Percentiles rank a stretch among this genome's conserved stretches.
phyloP scores from a whole-genome alignment of 1,140 invertebrate species.

The Oedothorax gibbosus region DNA sequence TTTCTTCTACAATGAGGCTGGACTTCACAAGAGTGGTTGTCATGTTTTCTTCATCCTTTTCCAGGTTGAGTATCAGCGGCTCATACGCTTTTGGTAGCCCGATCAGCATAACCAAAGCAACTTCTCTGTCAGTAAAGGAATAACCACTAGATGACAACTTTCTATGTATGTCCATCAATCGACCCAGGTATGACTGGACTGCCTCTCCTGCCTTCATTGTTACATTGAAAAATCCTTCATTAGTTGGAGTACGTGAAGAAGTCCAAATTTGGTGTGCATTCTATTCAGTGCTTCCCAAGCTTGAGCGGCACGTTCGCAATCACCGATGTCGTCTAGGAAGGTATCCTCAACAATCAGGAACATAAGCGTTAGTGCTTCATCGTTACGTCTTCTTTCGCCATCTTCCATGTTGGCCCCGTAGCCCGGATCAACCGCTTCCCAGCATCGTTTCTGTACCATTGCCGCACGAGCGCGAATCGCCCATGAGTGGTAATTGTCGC shows the following conservation, averaged over 20 bases:
- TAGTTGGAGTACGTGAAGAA: conserved; percentile 1
- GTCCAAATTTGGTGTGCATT: too few relatives aligned
- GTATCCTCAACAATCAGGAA: background rate
- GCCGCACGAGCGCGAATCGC: conserved; percentile 3
- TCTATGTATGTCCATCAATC: background rate
- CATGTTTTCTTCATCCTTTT: conserved; percentile 12
- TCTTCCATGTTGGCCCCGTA: conserved; percentile 1
- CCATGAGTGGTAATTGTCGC: conserved; percentile 36
- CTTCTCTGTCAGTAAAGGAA: conserved; percentile 27
- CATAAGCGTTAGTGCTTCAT: conserved; percentile 10
- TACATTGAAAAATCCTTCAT: conserved; percentile 13
- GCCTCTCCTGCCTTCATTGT: too few relatives aligned
- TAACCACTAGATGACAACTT: conserved; percentile 27
- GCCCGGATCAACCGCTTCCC: conserved; percentile 9
- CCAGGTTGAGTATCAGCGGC: conserved; percentile 13
- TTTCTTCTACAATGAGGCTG: conserved; percentile 19
- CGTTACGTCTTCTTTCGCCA: background rate
- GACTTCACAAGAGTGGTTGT: conserved; percentile 13
- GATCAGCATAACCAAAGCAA: conserved; percentile 22
- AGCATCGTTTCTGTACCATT: conserved; percentile 1
- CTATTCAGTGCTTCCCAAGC: background rate
- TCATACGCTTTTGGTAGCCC: conserved; percentile 18
- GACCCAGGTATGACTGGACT: too few relatives aligned
- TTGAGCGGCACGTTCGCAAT: conserved; percentile 3
- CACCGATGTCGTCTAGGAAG: too few relatives aligned